Evolutionary conservation across 2,113 vertebrate species (phyloP).

Genomic region (Podilymbus podiceps): DNA sequence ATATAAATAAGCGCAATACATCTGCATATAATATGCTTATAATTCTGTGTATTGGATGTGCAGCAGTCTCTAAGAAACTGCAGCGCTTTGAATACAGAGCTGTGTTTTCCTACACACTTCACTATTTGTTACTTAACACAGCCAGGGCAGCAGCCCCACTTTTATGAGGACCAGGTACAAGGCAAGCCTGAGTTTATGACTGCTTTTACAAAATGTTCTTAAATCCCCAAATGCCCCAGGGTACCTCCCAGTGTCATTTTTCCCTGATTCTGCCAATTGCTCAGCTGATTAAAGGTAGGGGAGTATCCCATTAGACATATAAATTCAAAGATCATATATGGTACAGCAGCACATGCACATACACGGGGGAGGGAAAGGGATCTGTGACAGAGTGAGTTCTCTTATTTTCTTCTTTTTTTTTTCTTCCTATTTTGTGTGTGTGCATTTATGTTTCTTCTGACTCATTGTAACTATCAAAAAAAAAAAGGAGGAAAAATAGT

Average conservation of each 20-base stretch:
- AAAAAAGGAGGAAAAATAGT: not conserved
- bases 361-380: not conserved
- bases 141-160: not conserved
- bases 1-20: not conserved
- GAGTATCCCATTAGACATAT: not conserved
- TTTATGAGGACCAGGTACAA: not conserved
- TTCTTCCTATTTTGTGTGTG: not conserved
- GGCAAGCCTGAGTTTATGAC: not conserved
- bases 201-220: not conserved
- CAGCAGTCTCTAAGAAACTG: not conserved
- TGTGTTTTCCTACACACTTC: not conserved
- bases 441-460: not conserved
- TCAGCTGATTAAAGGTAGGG: not conserved
- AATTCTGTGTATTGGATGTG: not conserved
- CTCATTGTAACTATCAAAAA: not conserved
- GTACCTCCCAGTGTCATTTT: rapidly evolving
- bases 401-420: not conserved
- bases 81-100: not conserved
- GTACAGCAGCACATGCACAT: not conserved
- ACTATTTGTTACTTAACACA: not conserved
- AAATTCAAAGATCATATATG: not conserved
- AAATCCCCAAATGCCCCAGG: not conserved
- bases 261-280: not conserved
- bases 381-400: not conserved
- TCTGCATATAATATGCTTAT: not conserved